phyloP scores from a whole-genome alignment of 2,888 invertebrate genomes.

The Protophormia terraenovae region DNA sequence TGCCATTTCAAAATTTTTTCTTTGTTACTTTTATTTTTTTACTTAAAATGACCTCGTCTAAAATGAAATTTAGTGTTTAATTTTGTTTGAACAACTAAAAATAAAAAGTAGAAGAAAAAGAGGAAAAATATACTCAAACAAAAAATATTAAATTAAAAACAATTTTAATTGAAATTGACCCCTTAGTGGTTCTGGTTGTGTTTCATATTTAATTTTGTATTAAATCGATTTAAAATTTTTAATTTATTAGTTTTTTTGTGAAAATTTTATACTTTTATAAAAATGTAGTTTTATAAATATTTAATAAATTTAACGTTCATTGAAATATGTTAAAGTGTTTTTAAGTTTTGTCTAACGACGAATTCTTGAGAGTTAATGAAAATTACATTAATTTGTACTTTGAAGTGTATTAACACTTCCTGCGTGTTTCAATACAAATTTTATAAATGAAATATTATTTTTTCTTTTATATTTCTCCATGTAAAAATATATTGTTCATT shows the following conservation, averaged over 20 bases:
- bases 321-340: too few relatives aligned
- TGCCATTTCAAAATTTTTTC: slow-evolving; percentile 19
- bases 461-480: too few relatives aligned
- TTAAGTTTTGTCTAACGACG: too few relatives aligned
- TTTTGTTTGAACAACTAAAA: slow-evolving; percentile 32
- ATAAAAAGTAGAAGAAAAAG: neutral
- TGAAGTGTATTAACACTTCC: too few relatives aligned
- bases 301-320: too few relatives aligned
- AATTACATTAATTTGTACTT: too few relatives aligned
- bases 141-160: neutral
- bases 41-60: slow-evolving; percentile 55
- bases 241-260: neutral
- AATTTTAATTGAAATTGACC: slow-evolving; percentile 20
- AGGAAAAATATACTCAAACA: neutral
- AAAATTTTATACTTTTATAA: too few relatives aligned
- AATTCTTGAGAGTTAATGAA: too few relatives aligned
- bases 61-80: slow-evolving; percentile 17
- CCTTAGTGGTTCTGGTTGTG: neutral
- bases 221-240: neutral
- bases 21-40: neutral
- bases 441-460: too few relatives aligned
- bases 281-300: too few relatives aligned
- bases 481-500: too few relatives aligned
- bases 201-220: neutral
- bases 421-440: too few relatives aligned